These are phyloP conservation scores for Fundulus diaphanus DNA, from an alignment of 2,797 vertebrate genomes.

Conservation along the genomic window DNA sequence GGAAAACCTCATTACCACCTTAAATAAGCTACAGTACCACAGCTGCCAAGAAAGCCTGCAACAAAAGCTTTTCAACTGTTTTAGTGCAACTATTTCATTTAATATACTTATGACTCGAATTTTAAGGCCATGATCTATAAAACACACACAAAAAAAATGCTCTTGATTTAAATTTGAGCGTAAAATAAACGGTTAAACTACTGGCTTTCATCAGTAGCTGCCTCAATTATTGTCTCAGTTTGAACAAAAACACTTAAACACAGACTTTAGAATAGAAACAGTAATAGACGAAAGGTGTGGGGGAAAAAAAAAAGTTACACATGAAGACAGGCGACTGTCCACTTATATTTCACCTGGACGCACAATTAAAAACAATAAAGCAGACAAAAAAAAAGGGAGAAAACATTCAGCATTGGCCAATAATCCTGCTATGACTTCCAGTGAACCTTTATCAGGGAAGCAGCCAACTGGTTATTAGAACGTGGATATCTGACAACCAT, in stretches of 20 bases:
- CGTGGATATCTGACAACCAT: slow-evolving; percentile 44
- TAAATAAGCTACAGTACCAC: slow-evolving; percentile 25
- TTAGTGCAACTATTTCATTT: slow-evolving; percentile 57
- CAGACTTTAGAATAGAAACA: background rate
- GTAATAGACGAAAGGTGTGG: slow-evolving; percentile 12
- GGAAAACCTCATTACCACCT: slow-evolving; percentile 10
- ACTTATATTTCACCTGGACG: slow-evolving; percentile 18
- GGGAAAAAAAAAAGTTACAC: background rate
- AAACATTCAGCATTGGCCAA: background rate
- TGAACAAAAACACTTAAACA: slow-evolving; percentile 3
- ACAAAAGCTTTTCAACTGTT: slow-evolving; percentile 36
- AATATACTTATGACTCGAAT: slow-evolving; percentile 28
- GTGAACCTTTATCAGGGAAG: slow-evolving; percentile 19
- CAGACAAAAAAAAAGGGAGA: slow-evolving; percentile 5
- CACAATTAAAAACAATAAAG: slow-evolving; percentile 2
- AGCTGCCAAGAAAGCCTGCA: slow-evolving; percentile 61
- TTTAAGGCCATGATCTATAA: slow-evolving; percentile 59
- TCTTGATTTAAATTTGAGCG: slow-evolving; percentile 5
- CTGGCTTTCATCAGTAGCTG: slow-evolving; percentile 2
- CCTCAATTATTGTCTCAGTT: background rate
- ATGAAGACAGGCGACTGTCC: background rate
- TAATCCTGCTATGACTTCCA: slow-evolving; percentile 5
- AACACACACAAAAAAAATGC: slow-evolving; percentile 17
- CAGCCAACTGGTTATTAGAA: slow-evolving; percentile 13
- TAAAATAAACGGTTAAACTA: background rate